Evolutionary conservation across 2,888 invertebrate genomes (phyloP), one percentile per base, ranked within the genome.

Genomic region (Ischnura elegans): DNA sequence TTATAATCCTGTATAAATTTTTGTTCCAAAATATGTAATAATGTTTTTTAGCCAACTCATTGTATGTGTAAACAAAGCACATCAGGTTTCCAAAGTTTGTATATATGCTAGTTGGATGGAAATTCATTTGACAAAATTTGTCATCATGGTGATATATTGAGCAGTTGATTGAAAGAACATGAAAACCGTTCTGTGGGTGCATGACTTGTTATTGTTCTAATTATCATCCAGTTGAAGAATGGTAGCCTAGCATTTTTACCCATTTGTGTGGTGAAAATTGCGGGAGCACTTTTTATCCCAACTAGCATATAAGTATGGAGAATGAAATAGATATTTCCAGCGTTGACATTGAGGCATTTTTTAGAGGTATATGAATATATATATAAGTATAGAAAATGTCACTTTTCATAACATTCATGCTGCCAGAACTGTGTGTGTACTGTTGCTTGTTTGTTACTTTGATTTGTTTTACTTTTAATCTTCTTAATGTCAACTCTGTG

Each of bases 1-100:
- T 90, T 90, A 90, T 90, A 90, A 90, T 90, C 90, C 90, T 90
- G 90, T 90, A 90, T 90, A 90, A 90, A 90, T 90, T 90, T 90
- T 90, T 90, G 90, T 90, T 90, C 90, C 90, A 90, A 90, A 90
- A 90, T 90, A 90, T 90, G 90, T 90, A 90, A 90, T 90, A 90
- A 90, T 90, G 90, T 90, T 90, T 90, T 90, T 90, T 90, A 90
- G 90, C 90, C 90, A 90, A 90, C 90, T 90, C 90, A 90, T 90
- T 90, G 90, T 90, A 90, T 90, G 90, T 90, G 90, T 90, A 90
- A 90, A 66, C 90, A 90, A 90, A 90, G 90, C 90, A 90, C 90
- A 90, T 90, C 90, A 90, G 90, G 90, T 90, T 87, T 90, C 90
- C 90, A 90, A 90, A 90, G 90, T 90, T 90, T 42, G 61, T 43